phyloP scores from a whole-genome alignment of 2,888 invertebrate species.

The Spicauda simplicius region DNA sequence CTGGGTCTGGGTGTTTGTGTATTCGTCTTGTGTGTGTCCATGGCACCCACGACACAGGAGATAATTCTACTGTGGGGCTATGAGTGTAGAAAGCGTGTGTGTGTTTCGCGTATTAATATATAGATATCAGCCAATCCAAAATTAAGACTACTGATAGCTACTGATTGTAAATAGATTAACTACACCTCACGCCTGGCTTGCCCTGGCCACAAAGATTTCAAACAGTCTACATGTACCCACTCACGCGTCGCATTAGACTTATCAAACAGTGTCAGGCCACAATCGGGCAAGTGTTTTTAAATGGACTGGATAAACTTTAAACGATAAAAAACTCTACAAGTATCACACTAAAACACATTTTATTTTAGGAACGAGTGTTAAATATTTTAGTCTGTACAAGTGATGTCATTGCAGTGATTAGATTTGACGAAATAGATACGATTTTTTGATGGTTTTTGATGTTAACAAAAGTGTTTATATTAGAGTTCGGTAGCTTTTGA shows the following conservation, averaged over 20 bases:
- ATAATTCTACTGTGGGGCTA: too few relatives aligned
- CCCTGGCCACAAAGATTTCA: background rate
- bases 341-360: background rate
- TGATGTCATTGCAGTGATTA: constrained; percentile 12
- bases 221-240: constrained; percentile 9
- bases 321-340: constrained; percentile 18
- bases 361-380: background rate
- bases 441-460: background rate
- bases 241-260: constrained; percentile 32
- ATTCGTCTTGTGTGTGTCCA: too few relatives aligned
- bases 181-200: too few relatives aligned
- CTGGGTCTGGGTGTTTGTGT: too few relatives aligned
- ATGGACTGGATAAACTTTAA: constrained; percentile 11
- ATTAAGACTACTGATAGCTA: too few relatives aligned
- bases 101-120: too few relatives aligned
- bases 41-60: too few relatives aligned
- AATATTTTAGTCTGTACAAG: background rate
- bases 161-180: too few relatives aligned
- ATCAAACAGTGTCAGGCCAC: constrained; percentile 30
- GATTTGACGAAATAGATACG: constrained; percentile 9
- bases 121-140: too few relatives aligned
- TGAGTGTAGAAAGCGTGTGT: too few relatives aligned
- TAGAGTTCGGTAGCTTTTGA: background rate
- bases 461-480: background rate
- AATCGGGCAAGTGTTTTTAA: constrained; percentile 32